These are phyloP conservation scores for Otocyon megalotis DNA, from an alignment of 2,113 vertebrate genomes.

Conservation along the genomic window DNA sequence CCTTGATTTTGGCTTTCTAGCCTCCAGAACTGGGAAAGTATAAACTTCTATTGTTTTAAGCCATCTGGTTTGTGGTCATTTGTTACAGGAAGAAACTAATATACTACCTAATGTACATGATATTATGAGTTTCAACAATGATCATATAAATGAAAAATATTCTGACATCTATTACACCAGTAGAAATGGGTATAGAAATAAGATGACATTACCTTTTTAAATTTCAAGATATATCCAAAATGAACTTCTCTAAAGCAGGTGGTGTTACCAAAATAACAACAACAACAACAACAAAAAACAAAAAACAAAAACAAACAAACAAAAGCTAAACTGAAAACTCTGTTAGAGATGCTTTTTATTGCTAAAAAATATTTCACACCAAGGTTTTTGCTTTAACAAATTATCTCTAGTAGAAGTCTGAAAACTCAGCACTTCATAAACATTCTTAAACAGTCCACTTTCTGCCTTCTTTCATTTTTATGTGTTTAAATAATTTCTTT, in stretches of 20 bases:
- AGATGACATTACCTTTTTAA: neutral
- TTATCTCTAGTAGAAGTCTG: neutral
- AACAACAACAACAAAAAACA: too few relatives aligned
- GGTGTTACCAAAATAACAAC: neutral
- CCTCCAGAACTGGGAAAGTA: neutral
- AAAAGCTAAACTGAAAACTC: conserved; percentile 29
- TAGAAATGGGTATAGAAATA: neutral
- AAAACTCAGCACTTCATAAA: neutral
- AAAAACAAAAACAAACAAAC: too few relatives aligned
- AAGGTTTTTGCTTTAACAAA: neutral
- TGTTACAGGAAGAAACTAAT: neutral
- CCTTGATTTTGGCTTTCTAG: neutral
- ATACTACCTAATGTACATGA: neutral
- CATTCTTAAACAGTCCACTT: neutral
- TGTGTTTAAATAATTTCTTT: conserved; percentile 31
- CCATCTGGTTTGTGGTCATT: neutral
- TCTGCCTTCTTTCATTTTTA: conserved; percentile 35
- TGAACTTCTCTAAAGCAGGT: neutral
- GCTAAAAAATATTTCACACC: neutral
- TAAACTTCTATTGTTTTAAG: neutral
- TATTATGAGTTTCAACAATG: neutral
- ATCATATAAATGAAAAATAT: neutral
- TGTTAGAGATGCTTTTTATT: conserved; percentile 39
- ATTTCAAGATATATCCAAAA: neutral
- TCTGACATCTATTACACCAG: neutral